phyloP scores from a whole-genome alignment of 37 sponge, comb jelly and placozoan species.

The Ianthella basta region DNA sequence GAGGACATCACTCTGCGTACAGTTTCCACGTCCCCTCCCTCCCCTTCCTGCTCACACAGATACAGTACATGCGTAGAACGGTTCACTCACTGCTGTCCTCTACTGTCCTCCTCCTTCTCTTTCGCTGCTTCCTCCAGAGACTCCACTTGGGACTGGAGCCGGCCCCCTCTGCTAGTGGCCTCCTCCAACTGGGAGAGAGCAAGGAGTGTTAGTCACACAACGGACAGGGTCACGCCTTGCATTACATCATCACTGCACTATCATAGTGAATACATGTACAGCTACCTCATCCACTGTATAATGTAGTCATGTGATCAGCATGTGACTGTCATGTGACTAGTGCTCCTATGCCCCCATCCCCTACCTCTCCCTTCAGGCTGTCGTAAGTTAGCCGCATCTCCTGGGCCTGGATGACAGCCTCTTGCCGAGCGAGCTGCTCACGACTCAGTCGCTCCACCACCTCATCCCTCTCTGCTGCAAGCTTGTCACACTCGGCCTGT shows the following conservation, averaged over 20 bases:
- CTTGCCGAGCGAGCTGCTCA: slow-evolving; percentile 24
- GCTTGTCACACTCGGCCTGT: slow-evolving; percentile 45
- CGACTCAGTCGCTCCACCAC: slow-evolving; percentile 19
- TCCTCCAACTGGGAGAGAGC: neutral
- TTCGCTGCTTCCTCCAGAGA: neutral
- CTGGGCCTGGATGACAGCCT: slow-evolving; percentile 20
- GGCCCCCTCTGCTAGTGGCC: too few relatives aligned
- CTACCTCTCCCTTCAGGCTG: neutral
- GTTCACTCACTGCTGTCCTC: neutral
- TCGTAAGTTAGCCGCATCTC: slow-evolving; percentile 11
- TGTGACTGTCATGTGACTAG: too few relatives aligned
- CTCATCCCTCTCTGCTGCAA: slow-evolving; percentile 27
- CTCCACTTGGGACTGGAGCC: neutral
- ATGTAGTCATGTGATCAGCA: too few relatives aligned
- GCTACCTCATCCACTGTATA: too few relatives aligned
- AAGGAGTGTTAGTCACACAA: neutral
- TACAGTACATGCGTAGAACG: neutral
- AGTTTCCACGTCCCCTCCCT: too few relatives aligned
- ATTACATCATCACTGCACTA: too few relatives aligned
- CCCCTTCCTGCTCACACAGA: too few relatives aligned
- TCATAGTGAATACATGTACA: too few relatives aligned
- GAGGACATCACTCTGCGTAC: too few relatives aligned
- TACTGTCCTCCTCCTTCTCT: neutral
- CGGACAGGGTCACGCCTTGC: neutral
- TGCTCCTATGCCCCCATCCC: too few relatives aligned